Percentiles rank a stretch among this genome's conserved stretches.
Conservation (phyloP, 2,888 invertebrate genomes). For the Ephialtes manifestator region DNA sequence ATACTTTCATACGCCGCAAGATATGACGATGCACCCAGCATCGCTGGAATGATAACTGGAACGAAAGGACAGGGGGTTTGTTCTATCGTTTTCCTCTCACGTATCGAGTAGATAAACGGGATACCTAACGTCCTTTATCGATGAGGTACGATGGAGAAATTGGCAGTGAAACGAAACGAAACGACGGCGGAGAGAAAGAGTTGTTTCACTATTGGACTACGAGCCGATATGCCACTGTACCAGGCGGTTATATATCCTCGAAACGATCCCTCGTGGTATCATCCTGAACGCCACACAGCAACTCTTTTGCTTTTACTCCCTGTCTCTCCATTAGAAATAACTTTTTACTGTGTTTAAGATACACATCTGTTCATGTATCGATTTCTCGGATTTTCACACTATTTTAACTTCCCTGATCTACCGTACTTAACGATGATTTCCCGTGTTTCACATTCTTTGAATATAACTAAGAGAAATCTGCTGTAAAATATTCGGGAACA, state of each 20-base stretch:
- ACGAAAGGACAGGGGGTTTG: constrained; percentile 13
- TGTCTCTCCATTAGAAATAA: constrained; percentile 45
- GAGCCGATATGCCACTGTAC: constrained; percentile 36
- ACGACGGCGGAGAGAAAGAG: constrained; percentile 57
- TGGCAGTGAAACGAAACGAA: constrained; percentile 66
- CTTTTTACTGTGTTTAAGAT: constrained; percentile 35
- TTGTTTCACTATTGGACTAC: constrained; percentile 59
- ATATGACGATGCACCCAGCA: constrained; percentile 51
- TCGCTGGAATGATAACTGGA: constrained; percentile 14
- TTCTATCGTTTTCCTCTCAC: constrained; percentile 69
- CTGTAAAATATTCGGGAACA: no score
- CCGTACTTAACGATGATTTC: neutral
- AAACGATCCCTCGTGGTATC: constrained; percentile 69
- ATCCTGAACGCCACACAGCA: constrained; percentile 36
- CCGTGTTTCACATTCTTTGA: neutral
- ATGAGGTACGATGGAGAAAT: constrained; percentile 65
- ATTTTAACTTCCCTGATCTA: constrained; percentile 71
- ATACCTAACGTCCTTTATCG: constrained; percentile 68
- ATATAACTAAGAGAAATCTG: neutral
- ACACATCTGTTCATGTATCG: neutral
- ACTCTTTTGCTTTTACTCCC: constrained; percentile 26
- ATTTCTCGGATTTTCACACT: constrained; percentile 70
- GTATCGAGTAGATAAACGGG: constrained; percentile 70
- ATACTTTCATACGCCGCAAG: constrained; percentile 52
- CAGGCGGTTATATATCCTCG: constrained; percentile 64